Base-by-base conservation (phyloP, 2,113 vertebrate genomes). In the Bungarus multicinctus region DNA sequence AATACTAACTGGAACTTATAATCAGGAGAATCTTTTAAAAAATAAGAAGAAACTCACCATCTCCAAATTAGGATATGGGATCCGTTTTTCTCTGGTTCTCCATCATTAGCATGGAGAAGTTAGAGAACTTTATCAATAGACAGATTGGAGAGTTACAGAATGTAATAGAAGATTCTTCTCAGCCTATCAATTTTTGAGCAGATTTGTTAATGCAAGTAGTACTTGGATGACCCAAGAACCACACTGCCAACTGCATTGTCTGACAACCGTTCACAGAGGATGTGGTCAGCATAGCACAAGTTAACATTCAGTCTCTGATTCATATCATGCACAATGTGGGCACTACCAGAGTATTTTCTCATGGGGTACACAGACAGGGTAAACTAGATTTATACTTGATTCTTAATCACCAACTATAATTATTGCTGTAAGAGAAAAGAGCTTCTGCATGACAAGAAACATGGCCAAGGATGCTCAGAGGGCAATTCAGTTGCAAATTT, bases 311-410 rank as follows among this genome's bases (percentile, higher is more conserved):
- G 34, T 89, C 23, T 93, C 54, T 94, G 93, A 94, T 92, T 94
- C 90, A 94, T 94, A 57, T 94, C 34, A 18, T 9, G 34, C 74
- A 64, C 74, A 11, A 11, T 64, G 88, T 69, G 55, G 74, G 45
- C 88, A 89, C 87, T n/a, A 47, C 18, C 25, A 64, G 34, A 89
- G 12, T 16, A 54, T 89, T 91, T 93, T 93, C 93, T 85, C 93
- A 93, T 86, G 55, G 87, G 90, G 69, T 89, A 89, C 74, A 93
- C 25, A 86, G 90, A 93, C 90, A 93, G 93, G 90, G 74, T 90
- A 92, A 85, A 11, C 57, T 88, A 86, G 69, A 89, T 18, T 20
- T 60, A 45, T 27, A 43, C 87, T 39, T 30, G 16, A 12, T 57
- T 45, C 54, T n/a, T 55, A 60, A 50, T 23, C 54, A 85, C 74